Percentiles rank a stretch among this genome's conserved stretches.
These are phyloP conservation scores for Lasius platythorax DNA, from an alignment of 2,888 invertebrate species.

Conservation along the genomic window DNA sequence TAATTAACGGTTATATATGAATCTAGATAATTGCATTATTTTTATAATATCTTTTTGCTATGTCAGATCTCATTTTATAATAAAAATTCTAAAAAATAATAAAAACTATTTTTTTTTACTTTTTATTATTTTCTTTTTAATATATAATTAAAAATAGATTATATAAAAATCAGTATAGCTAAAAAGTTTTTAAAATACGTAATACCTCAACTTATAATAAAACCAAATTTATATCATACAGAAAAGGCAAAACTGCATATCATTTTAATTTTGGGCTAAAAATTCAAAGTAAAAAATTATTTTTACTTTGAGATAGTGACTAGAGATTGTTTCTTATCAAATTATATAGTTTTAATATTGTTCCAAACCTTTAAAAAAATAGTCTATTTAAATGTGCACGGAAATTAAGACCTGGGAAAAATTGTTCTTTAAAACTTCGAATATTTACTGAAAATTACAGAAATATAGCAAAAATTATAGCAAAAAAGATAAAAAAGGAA, in stretches of 20 bases:
- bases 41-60: neutral
- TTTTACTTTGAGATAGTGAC: no score
- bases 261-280: neutral
- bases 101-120: neutral
- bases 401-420: neutral
- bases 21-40: neutral
- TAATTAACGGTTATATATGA: no score
- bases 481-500: neutral
- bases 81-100: neutral
- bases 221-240: constrained; percentile 7
- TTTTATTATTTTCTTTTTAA: no score
- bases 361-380: neutral
- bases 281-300: neutral
- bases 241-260: neutral
- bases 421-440: neutral
- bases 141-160: constrained; percentile 10
- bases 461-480: neutral
- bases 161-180: neutral
- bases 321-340: neutral
- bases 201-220: neutral
- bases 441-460: neutral
- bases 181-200: neutral
- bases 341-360: neutral
- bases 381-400: neutral
- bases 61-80: neutral